A percentile compares a stretch with the other conserved stretches of the same genome.
Conservation (phyloP, 1,140 invertebrate species). For the Zaprionus africanus region DNA sequence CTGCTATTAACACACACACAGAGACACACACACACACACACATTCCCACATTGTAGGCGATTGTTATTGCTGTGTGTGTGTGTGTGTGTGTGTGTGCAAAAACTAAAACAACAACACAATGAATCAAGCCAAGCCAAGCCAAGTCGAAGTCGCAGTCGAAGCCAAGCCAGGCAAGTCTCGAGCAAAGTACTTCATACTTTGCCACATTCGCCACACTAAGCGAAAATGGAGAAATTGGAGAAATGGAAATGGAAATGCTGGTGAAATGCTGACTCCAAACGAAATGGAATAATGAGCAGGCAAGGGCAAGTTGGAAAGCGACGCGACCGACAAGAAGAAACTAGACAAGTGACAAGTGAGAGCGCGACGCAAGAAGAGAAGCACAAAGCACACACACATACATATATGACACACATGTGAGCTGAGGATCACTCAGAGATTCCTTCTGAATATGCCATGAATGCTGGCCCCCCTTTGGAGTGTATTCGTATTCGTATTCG, state of each 20-base stretch:
- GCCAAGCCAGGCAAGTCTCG: not conserved
- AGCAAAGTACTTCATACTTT: not conserved
- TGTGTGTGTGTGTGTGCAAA: constrained; percentile 47
- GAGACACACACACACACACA: constrained; percentile 20
- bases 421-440: constrained; percentile 4
- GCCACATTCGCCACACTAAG: constrained; percentile 39
- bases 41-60: constrained; percentile 34
- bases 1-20: constrained; percentile 54
- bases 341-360: constrained; percentile 38
- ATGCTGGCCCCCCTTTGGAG: no score
- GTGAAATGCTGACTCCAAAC: constrained; percentile 53
- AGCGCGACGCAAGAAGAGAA: constrained; percentile 13
- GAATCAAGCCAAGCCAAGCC: constrained; percentile 51
- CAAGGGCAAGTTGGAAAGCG: constrained; percentile 50
- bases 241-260: constrained; percentile 51
- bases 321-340: constrained; percentile 11
- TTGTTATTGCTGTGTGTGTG: constrained; percentile 29
- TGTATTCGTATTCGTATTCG: no score
- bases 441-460: constrained; percentile 16
- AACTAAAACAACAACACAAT: constrained; percentile 55
- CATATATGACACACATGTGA: constrained; percentile 1
- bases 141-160: not conserved
- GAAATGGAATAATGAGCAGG: constrained; percentile 47
- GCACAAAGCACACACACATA: not conserved
- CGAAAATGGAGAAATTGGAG: constrained; percentile 67